Evolutionary conservation across 2,888 invertebrate species (phyloP).

Genomic region (Diploptera punctata): DNA sequence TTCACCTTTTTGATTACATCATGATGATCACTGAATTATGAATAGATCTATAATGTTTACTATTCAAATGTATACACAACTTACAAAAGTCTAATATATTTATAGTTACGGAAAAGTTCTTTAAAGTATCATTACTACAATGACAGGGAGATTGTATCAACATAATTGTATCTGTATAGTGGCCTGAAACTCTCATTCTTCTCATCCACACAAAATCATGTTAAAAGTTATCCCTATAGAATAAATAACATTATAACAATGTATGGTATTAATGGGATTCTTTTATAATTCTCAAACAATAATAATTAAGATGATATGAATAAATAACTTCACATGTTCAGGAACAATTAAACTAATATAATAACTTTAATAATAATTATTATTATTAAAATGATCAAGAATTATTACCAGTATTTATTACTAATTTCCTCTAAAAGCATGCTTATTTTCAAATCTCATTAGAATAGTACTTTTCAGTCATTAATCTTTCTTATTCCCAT

Average conservation of each 20-base stretch:
- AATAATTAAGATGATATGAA: not conserved
- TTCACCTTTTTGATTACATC: slow-evolving; percentile 17
- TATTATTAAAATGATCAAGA: not conserved
- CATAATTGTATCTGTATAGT: not conserved
- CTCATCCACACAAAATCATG: not conserved
- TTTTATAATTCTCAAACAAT: not conserved
- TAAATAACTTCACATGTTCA: not conserved
- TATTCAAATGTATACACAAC: not conserved
- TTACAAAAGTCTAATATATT: not conserved
- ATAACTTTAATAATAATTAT: not conserved
- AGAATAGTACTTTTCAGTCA: not conserved
- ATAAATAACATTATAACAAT: not conserved
- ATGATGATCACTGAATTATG: not conserved
- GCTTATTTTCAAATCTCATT: not conserved
- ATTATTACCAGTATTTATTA: not conserved
- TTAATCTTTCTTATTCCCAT: not conserved
- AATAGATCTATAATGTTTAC: not conserved
- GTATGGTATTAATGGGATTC: not conserved
- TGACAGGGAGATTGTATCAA: not conserved
- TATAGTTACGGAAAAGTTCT: not conserved
- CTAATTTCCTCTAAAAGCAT: not conserved
- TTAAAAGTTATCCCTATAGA: not conserved
- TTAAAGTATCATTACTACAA: not conserved
- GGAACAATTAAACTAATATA: not conserved
- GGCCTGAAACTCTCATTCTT: not conserved